Evolutionary conservation across 2,797 vertebrate species (phyloP).

Genomic region (Eulemur rubriventer): DNA sequence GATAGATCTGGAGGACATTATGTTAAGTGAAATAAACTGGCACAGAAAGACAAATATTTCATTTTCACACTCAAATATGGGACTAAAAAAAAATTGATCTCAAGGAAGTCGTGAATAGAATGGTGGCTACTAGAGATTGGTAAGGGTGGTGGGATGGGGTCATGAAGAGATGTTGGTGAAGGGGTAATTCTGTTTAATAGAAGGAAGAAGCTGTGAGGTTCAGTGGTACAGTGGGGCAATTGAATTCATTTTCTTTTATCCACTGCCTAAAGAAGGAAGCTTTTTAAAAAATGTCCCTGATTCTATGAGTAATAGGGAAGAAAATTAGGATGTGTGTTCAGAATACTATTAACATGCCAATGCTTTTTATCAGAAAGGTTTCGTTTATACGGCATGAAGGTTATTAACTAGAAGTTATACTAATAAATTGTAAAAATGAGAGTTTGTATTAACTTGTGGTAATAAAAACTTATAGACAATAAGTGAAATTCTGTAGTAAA

Average conservation of each 20-base stretch:
- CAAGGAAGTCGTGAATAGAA: too few relatives aligned
- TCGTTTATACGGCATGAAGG: not conserved
- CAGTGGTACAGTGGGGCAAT: too few relatives aligned
- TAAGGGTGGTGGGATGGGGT: too few relatives aligned
- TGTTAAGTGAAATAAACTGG: too few relatives aligned
- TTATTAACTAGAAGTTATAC: not conserved
- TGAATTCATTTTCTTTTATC: not conserved
- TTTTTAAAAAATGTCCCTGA: not conserved
- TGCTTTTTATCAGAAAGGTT: not conserved
- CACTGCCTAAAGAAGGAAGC: not conserved
- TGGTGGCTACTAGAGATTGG: too few relatives aligned
- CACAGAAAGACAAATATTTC: too few relatives aligned
- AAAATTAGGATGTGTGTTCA: not conserved
- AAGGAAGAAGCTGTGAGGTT: too few relatives aligned
- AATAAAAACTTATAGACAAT: not conserved
- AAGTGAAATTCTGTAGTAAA: slow-evolving; percentile 6
- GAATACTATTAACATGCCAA: slow-evolving; percentile 13
- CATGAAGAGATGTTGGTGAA: too few relatives aligned
- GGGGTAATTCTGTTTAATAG: too few relatives aligned
- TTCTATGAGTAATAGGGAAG: slow-evolving; percentile 2
- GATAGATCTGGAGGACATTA: too few relatives aligned
- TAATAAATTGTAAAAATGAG: not conserved
- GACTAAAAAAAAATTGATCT: too few relatives aligned
- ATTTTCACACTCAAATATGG: too few relatives aligned
- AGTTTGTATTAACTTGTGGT: not conserved